A percentile compares a stretch with the other conserved stretches of the same genome.
Evolutionary conservation across 2,113 vertebrate species (phyloP).

Genomic region (Fulmarus glacialis): DNA sequence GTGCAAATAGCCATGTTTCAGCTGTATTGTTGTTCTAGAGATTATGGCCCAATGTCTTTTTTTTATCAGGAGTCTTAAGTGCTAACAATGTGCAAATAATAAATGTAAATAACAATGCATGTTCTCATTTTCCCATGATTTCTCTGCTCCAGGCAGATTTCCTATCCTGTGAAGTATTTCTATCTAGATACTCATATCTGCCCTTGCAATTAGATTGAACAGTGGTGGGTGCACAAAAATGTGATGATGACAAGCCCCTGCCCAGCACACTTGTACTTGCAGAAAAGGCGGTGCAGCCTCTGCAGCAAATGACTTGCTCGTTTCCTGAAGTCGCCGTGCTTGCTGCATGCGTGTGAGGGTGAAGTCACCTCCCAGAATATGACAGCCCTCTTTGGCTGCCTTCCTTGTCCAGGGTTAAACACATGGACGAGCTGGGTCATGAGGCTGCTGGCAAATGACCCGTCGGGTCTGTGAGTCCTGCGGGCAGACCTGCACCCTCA

Average conservation of each 20-base stretch:
- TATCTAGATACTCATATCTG: accelerated
- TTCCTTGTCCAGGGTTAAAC: accelerated
- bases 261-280: not conserved
- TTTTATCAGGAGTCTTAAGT: not conserved
- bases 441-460: not conserved
- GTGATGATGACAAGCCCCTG: not conserved
- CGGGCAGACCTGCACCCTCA: not conserved
- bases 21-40: not conserved
- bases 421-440: not conserved
- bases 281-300: not conserved
- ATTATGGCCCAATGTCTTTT: not conserved
- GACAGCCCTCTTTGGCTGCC: not conserved
- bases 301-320: accelerated
- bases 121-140: not conserved
- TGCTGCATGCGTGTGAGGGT: accelerated
- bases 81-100: not conserved
- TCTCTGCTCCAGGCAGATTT: not conserved
- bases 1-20: not conserved
- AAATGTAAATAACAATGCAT: not conserved
- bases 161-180: not conserved
- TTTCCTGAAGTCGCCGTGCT: accelerated
- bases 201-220: accelerated
- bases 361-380: not conserved
- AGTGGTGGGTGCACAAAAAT: accelerated
- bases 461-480: not conserved